phyloP scores from a whole-genome alignment of 2,797 vertebrate genomes.

The Helostoma temminkii region DNA sequence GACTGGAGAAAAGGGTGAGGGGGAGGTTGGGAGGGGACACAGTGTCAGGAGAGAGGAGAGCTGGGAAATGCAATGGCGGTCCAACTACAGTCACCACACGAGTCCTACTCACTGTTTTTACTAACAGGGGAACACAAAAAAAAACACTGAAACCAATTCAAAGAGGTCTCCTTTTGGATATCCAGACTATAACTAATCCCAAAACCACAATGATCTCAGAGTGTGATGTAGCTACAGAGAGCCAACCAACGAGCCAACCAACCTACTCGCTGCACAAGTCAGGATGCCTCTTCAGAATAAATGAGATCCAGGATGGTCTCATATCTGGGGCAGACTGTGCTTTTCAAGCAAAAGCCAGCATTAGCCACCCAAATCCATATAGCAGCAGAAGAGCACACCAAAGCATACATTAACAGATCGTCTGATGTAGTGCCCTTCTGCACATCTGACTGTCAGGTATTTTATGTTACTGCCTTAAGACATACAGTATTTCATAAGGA shows the following conservation, averaged over 20 bases:
- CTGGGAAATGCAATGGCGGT: slow-evolving; percentile 68
- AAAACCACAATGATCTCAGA: slow-evolving; percentile 30
- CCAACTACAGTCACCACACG: slow-evolving; percentile 39
- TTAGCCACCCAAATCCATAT: slow-evolving; percentile 46
- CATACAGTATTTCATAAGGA: slow-evolving; percentile 52
- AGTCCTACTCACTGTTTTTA: slow-evolving; percentile 2
- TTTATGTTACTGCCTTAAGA: slow-evolving; percentile 58
- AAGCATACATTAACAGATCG: slow-evolving; percentile 50
- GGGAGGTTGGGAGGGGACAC: slow-evolving; percentile 46
- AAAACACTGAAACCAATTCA: slow-evolving; percentile 1
- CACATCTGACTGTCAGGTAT: slow-evolving; percentile 59
- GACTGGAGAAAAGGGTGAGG: slow-evolving; percentile 40
- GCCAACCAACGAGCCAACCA: slow-evolving; percentile 37
- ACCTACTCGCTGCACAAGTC: slow-evolving; percentile 43
- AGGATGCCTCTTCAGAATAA: slow-evolving; percentile 47
- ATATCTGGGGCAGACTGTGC: slow-evolving; percentile 49
- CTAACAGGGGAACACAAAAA: neutral
- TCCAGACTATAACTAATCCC: slow-evolving; percentile 10
- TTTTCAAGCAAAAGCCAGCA: slow-evolving; percentile 46
- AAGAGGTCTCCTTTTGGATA: neutral
- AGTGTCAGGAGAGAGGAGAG: slow-evolving; percentile 77
- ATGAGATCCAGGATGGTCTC: slow-evolving; percentile 42
- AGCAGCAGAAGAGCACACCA: slow-evolving; percentile 51
- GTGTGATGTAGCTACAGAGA: slow-evolving; percentile 6
- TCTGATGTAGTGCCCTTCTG: slow-evolving; percentile 60